Conservation (phyloP, 2,888 invertebrate species). For the Nysson spinosus region DNA sequence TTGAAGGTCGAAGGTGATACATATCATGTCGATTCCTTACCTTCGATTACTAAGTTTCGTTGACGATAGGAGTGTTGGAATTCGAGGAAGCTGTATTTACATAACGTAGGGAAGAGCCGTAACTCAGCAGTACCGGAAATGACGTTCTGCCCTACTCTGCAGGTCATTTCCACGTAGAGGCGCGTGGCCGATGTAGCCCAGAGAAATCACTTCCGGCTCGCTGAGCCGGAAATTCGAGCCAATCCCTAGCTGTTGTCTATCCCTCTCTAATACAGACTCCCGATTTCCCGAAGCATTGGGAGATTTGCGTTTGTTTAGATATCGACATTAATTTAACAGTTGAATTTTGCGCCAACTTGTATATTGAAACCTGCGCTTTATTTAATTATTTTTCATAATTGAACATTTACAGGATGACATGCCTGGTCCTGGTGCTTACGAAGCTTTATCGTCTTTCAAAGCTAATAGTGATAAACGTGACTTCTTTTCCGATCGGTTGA, state of each 20-base stretch:
- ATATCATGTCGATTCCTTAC: background rate
- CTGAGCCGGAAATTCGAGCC: slow-evolving; percentile 66
- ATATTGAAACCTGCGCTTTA: no score
- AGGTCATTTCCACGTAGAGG: slow-evolving; percentile 64
- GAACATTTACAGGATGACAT: slow-evolving; percentile 40
- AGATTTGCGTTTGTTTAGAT: slow-evolving; percentile 26
- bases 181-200: slow-evolving; percentile 56
- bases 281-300: slow-evolving; percentile 25
- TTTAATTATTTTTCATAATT: slow-evolving; percentile 6
- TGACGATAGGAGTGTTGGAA: slow-evolving; percentile 3
- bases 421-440: slow-evolving; percentile 57
- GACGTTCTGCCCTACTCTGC: slow-evolving; percentile 60
- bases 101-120: slow-evolving; percentile 51
- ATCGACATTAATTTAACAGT: background rate
- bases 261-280: slow-evolving; percentile 32
- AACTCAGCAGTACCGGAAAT: slow-evolving; percentile 58
- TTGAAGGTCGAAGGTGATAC: no score
- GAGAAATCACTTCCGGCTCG: slow-evolving; percentile 68
- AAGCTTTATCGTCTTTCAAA: slow-evolving; percentile 55
- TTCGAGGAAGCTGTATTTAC: slow-evolving; percentile 43
- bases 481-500: slow-evolving; percentile 31
- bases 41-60: background rate
- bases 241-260: slow-evolving; percentile 51
- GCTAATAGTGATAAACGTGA: slow-evolving; percentile 54
- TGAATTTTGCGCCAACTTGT: no score